Conservation (phyloP, 2,797 vertebrate species). For the Champsocephalus esox region DNA sequence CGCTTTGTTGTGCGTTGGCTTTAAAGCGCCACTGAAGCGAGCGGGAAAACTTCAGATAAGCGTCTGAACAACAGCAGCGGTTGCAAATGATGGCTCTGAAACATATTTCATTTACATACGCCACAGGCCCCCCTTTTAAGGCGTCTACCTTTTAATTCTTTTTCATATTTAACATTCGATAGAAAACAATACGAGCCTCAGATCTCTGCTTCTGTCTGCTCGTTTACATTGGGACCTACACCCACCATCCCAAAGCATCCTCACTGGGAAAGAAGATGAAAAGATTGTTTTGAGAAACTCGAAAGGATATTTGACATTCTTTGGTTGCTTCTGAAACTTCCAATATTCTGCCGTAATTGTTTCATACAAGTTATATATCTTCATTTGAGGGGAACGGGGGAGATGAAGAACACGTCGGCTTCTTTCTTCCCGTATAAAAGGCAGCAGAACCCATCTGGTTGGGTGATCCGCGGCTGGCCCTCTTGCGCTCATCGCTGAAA, state of each 20-base stretch:
- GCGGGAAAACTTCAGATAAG: constrained; percentile 77
- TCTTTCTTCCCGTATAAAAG: constrained; percentile 90
- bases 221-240: constrained; percentile 65
- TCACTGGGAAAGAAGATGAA: constrained; percentile 81
- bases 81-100: constrained; percentile 74
- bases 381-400: constrained; percentile 85
- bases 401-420: constrained; percentile 92
- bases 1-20: constrained; percentile 73
- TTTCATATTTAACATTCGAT: constrained; percentile 78
- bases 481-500: constrained; percentile 96
- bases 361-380: constrained; percentile 95
- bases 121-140: constrained; percentile 75
- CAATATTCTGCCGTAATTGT: constrained; percentile 97
- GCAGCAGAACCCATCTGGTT: constrained; percentile 99
- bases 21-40: constrained; percentile 72
- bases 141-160: constrained; percentile 82
- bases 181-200: constrained; percentile 76
- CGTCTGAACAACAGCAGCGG: constrained; percentile 73
- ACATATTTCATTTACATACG: constrained; percentile 78
- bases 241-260: constrained; percentile 64
- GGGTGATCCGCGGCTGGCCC: constrained; percentile 97
- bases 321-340: constrained; percentile 97
- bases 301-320: constrained; percentile 95
- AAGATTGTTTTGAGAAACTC: constrained; percentile 87
- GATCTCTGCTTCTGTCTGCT: constrained; percentile 72